These are phyloP conservation scores for Didymodactylos carnosus DNA, from an alignment of 2,888 invertebrate species.

Conservation along the genomic window DNA sequence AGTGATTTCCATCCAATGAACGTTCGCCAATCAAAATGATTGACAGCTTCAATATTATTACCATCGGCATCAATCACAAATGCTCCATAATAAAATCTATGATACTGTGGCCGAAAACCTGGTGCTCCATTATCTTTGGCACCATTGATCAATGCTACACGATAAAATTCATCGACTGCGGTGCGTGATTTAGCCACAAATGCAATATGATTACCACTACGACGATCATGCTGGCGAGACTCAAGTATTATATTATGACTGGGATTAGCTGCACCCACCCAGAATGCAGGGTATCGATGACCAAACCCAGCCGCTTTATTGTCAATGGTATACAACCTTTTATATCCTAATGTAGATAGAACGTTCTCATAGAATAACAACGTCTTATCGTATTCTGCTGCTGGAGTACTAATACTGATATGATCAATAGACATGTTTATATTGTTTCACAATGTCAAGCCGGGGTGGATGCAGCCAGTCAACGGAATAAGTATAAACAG, in stretches of 20 bases:
- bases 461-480: too few species aligned
- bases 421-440: not conserved
- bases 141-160: not conserved
- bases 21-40: not conserved
- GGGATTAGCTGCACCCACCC: not conserved
- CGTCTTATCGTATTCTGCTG: not conserved
- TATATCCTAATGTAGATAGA: not conserved
- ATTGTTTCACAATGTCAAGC: too few species aligned
- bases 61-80: not conserved
- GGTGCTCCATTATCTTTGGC: not conserved
- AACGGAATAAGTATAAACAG: too few species aligned
- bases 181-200: not conserved
- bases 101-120: not conserved
- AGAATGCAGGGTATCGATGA: not conserved
- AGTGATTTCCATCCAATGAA: not conserved
- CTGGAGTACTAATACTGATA: not conserved
- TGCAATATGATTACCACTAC: not conserved
- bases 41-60: not conserved
- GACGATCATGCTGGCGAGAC: not conserved
- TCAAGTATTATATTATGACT: too few species aligned
- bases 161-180: not conserved
- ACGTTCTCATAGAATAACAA: not conserved
- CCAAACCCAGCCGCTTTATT: not conserved
- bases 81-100: not conserved
- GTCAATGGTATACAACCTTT: not conserved